Evolutionary conservation across 2,797 vertebrate species (phyloP).

Genomic region (Telmatherina bonti): DNA sequence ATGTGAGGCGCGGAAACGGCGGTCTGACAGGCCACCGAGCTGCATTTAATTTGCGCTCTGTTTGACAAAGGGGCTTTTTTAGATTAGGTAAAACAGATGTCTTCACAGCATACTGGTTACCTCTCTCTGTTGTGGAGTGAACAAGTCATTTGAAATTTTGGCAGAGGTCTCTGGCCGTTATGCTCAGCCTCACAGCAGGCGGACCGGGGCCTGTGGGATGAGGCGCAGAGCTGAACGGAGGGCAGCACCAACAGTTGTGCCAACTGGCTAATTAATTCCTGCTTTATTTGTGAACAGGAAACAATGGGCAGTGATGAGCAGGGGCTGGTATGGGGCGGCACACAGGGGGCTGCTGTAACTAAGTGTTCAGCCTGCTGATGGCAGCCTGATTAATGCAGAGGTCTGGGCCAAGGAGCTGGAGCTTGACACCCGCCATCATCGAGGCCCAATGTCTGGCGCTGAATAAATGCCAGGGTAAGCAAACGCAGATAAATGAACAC

Average conservation of each 20-base stretch:
- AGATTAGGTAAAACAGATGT: constrained; percentile 40
- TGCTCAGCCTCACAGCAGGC: constrained; percentile 60
- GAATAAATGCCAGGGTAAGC: constrained; percentile 73
- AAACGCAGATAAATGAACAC: constrained; percentile 66
- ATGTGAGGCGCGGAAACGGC: constrained; percentile 16
- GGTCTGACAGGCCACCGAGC: constrained; percentile 24
- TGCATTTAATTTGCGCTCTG: constrained; percentile 24
- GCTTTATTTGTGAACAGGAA: constrained; percentile 78
- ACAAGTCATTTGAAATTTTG: constrained; percentile 60
- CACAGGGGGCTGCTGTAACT: constrained; percentile 69
- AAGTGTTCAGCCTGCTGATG: constrained; percentile 75
- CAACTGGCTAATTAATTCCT: constrained; percentile 80
- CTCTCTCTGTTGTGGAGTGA: constrained; percentile 48
- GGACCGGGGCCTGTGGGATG: constrained; percentile 55
- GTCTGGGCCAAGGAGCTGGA: constrained; percentile 72
- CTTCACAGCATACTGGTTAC: constrained; percentile 16
- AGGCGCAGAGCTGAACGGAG: constrained; percentile 57
- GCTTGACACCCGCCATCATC: constrained; percentile 72
- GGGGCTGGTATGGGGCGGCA: constrained; percentile 61
- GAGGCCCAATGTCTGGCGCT: constrained; percentile 67
- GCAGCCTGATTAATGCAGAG: constrained; percentile 79
- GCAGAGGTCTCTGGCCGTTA: constrained; percentile 50
- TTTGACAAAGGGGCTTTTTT: constrained; percentile 14
- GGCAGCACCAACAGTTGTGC: constrained; percentile 65
- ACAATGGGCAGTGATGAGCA: constrained; percentile 76